Conservation (phyloP, 2,113 vertebrate species). For the Hyaena hyaena region DNA sequence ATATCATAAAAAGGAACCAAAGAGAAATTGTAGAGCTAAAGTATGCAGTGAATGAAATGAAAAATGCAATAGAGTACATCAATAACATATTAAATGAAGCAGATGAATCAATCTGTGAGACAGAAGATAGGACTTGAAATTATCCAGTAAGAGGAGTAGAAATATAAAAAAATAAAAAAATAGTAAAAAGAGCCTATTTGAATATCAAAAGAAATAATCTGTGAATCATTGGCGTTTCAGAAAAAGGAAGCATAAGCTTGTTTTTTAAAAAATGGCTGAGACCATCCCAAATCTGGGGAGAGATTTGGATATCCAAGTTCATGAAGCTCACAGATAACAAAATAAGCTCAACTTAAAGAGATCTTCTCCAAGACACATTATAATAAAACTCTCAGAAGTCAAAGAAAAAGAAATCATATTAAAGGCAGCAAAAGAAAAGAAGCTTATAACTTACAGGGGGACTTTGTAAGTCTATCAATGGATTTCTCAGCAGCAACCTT, state of each 20-base stretch:
- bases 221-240: not conserved
- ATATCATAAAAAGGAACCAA: not conserved
- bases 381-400: not conserved
- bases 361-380: not conserved
- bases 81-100: not conserved
- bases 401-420: not conserved
- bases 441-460: not conserved
- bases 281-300: not conserved
- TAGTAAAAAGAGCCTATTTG: not conserved
- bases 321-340: not conserved
- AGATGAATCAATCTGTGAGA: not conserved
- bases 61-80: not conserved
- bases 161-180: not conserved
- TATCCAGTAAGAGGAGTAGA: not conserved
- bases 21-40: not conserved
- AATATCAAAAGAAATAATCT: not conserved
- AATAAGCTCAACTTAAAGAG: not conserved
- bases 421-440: not conserved
- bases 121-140: not conserved
- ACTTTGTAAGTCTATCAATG: not conserved
- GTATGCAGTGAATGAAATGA: no score
- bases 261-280: not conserved
- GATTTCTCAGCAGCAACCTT: not conserved
- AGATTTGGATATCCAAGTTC: not conserved
- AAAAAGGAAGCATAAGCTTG: not conserved